Conservation (phyloP, 2,113 vertebrate genomes). For the Pedetes capensis region DNA sequence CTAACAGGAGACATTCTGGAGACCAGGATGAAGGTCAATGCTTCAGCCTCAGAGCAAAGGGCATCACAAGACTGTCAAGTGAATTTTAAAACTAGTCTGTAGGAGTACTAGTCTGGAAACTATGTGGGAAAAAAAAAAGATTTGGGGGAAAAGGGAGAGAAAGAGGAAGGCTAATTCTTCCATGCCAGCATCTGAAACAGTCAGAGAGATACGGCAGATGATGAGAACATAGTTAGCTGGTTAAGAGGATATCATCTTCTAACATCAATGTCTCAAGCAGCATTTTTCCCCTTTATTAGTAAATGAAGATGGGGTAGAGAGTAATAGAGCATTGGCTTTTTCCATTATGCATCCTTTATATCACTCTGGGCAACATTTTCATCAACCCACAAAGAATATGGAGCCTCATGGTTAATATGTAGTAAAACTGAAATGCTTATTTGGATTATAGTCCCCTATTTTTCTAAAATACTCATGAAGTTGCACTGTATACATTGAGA, state of each 20-base stretch:
- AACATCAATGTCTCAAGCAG: background rate
- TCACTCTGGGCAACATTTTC: no score
- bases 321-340: no score
- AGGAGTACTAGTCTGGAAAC: background rate
- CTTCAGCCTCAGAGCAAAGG: background rate
- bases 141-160: background rate
- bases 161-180: background rate
- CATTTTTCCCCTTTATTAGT: no score
- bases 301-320: no score
- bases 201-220: background rate
- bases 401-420: no score
- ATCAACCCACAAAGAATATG: no score
- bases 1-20: background rate
- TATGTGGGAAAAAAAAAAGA: background rate
- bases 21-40: background rate
- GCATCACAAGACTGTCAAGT: background rate
- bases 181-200: background rate
- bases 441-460: no score
- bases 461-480: no score
- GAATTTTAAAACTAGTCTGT: background rate
- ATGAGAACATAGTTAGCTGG: background rate
- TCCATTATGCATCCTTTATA: no score
- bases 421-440: no score
- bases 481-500: no score
- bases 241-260: background rate